Evolutionary conservation across 2,888 invertebrate species (phyloP).

Genomic region (Conomelus anceps): DNA sequence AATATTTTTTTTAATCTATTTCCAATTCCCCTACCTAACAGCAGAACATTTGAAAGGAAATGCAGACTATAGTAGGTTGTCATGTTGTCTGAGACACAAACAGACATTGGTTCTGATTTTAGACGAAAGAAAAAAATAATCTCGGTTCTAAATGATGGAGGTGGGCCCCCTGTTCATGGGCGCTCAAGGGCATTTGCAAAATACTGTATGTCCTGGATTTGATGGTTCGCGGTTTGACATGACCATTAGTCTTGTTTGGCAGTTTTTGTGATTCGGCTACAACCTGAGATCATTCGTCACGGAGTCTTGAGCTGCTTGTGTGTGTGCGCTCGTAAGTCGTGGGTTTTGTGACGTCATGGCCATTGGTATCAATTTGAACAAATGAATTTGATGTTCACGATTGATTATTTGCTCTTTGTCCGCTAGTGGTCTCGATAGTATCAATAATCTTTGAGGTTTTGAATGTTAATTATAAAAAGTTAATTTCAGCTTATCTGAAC

Average conservation of each 20-base stretch:
- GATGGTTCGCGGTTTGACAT: background rate
- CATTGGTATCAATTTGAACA: background rate
- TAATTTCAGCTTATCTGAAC: no score
- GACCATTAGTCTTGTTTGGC: background rate
- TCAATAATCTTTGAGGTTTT: no score
- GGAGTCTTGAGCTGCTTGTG: background rate
- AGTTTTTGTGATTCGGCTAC: background rate
- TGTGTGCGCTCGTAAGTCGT: background rate
- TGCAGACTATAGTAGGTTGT: background rate
- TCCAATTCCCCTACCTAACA: background rate
- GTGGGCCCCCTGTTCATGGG: background rate
- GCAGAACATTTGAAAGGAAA: background rate
- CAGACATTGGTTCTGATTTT: background rate
- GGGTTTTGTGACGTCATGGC: background rate
- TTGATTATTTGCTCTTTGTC: background rate
- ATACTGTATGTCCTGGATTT: background rate
- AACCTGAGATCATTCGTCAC: background rate
- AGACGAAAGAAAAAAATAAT: background rate
- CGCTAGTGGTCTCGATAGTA: no score
- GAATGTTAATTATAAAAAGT: no score
- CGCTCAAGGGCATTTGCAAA: background rate
- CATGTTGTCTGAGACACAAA: background rate
- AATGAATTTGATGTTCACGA: background rate
- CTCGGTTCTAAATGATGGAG: background rate
- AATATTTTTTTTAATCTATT: background rate